Conservation (phyloP, 1,140 invertebrate species). For the Hylyphantes graminicola region DNA sequence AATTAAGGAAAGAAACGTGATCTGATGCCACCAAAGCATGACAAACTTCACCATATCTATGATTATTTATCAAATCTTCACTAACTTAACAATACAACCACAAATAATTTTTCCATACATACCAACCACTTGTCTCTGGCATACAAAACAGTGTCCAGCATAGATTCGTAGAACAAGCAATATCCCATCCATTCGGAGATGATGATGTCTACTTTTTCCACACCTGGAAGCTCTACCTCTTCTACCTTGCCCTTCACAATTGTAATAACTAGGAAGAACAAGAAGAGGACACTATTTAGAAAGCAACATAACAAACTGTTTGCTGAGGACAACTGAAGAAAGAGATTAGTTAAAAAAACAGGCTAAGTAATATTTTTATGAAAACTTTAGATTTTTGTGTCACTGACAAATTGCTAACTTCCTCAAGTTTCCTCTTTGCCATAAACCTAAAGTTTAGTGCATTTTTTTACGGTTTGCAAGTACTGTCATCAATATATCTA, state of each 20-base stretch:
- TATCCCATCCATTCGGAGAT: constrained; percentile 99
- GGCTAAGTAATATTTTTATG: too few species aligned
- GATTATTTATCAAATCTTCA: not conserved
- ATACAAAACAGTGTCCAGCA: constrained; percentile 94
- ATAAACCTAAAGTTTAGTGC: too few species aligned
- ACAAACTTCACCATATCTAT: too few species aligned
- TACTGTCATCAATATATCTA: too few species aligned
- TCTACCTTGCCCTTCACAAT: constrained; percentile 94
- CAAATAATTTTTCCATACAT: constrained; percentile 63
- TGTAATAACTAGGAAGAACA: constrained; percentile 72
- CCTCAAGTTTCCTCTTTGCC: too few species aligned
- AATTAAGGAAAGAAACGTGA: too few species aligned
- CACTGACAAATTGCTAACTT: too few species aligned
- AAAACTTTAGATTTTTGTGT: too few species aligned
- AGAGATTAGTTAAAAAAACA: too few species aligned
- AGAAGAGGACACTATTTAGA: constrained; percentile 61
- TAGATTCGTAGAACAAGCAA: constrained; percentile 96
- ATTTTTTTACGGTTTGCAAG: too few species aligned
- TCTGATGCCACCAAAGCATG: too few species aligned
- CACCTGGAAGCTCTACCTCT: constrained; percentile 74
- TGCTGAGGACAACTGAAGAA: too few species aligned
- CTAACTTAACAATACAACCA: not conserved
- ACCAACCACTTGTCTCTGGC: constrained; percentile 93
- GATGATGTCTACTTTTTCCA: constrained; percentile 92
- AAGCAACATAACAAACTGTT: constrained; percentile 38